These are phyloP conservation scores for Aurelia aurita DNA, from an alignment of 30 jellyfish, hydroid and myxozoan genomes.

Conservation along the genomic window DNA sequence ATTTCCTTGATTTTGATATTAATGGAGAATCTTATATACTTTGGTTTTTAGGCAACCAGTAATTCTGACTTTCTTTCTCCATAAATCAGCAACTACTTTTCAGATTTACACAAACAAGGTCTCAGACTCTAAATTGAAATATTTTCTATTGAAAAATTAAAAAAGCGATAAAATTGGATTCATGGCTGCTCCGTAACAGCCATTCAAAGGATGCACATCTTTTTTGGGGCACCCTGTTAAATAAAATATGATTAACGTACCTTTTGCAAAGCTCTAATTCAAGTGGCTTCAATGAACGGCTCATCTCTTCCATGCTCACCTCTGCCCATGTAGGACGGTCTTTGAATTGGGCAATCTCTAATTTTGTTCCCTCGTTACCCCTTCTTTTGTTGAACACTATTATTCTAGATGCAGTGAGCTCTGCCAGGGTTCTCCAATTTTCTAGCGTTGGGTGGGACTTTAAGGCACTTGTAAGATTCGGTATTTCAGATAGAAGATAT, in stretches of 20 bases:
- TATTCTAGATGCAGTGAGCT: conserved; percentile 44
- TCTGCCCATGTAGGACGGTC: conserved; percentile 32
- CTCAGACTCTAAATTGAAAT: no score
- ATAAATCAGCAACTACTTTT: no score
- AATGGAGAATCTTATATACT: no score
- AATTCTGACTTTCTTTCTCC: no score
- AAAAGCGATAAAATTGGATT: neutral
- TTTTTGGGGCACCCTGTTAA: neutral
- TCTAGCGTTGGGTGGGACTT: conserved; percentile 5
- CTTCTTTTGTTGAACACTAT: conserved; percentile 44
- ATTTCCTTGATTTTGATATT: no score
- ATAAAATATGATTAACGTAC: neutral
- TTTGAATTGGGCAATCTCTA: conserved; percentile 24
- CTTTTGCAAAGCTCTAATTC: conserved; percentile 55
- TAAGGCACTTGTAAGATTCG: conserved; percentile 6
- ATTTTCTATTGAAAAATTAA: no score
- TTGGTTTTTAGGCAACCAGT: no score
- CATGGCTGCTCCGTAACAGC: no score
- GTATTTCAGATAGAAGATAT: conserved; percentile 37
- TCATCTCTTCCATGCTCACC: conserved; percentile 46
- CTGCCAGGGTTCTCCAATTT: conserved; percentile 51
- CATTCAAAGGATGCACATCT: neutral
- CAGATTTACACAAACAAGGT: no score
- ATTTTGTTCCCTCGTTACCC: conserved; percentile 53
- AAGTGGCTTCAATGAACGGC: conserved; percentile 31